Conservation (phyloP, 1,140 invertebrate genomes). For the Venturia canescens region DNA sequence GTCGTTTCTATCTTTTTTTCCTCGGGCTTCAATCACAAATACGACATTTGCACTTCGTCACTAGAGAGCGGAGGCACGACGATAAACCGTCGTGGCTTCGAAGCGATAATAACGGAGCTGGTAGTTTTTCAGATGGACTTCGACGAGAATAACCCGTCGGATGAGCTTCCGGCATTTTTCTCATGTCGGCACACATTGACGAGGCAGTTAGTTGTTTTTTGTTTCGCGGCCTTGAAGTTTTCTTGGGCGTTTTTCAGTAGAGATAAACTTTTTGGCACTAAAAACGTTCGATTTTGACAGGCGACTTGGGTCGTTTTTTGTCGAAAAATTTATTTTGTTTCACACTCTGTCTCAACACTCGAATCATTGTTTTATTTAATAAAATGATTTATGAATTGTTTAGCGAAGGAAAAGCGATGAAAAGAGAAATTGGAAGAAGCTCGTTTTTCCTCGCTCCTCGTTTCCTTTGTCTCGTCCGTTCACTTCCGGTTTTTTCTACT, state of each 20-base stretch:
- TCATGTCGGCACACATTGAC: background rate
- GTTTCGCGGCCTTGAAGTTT: background rate
- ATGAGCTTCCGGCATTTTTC: background rate
- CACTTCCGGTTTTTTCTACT: no score
- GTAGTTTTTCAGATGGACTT: background rate
- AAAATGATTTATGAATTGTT: no score
- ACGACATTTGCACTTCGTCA: background rate
- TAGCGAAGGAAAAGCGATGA: no score
- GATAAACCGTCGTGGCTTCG: background rate
- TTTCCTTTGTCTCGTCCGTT: no score
- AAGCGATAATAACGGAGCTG: background rate
- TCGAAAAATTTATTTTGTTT: background rate
- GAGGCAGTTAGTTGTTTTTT: background rate
- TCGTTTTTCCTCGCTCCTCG: no score
- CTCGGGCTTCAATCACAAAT: background rate
- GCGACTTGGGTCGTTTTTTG: no score
- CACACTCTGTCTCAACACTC: background rate
- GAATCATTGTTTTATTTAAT: no score
- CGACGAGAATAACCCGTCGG: conserved; percentile 2
- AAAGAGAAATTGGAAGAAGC: no score
- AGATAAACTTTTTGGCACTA: no score
- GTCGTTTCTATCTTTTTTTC: background rate
- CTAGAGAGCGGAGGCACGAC: background rate
- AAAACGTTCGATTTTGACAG: no score
- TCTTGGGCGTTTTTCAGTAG: background rate